Conservation (phyloP, 2,797 vertebrate genomes). For the Lates japonicus region DNA sequence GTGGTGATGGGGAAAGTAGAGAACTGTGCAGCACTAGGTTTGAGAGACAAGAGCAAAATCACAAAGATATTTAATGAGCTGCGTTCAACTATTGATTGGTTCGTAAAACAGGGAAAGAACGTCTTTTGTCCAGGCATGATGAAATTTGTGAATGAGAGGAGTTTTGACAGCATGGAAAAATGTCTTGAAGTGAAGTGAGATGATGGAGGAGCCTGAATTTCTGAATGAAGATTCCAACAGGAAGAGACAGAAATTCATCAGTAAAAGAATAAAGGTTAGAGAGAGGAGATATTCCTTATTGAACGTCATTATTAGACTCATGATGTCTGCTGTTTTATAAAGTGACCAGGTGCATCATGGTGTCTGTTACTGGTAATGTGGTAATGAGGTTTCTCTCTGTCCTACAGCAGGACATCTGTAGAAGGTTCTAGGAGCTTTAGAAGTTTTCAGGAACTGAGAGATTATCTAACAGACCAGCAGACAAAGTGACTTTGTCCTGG, state of each 20-base stretch:
- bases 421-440: background rate
- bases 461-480: constrained; percentile 7
- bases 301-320: background rate
- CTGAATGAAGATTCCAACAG: background rate
- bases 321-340: background rate
- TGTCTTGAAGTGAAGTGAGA: background rate
- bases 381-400: background rate
- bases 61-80: background rate
- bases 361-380: background rate
- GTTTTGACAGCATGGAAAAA: background rate
- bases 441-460: background rate
- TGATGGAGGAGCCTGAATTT: background rate
- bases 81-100: background rate
- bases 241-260: background rate
- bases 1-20: background rate
- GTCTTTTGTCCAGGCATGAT: background rate
- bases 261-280: background rate
- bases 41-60: background rate
- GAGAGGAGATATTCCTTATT: background rate
- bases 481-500: background rate
- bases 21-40: background rate
- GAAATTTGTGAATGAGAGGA: background rate
- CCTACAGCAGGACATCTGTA: background rate
- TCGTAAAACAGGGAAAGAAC: background rate
- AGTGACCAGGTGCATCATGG: background rate